These are phyloP conservation scores for Eulemur coronatus DNA, from an alignment of 2,797 vertebrate genomes.

Conservation along the genomic window DNA sequence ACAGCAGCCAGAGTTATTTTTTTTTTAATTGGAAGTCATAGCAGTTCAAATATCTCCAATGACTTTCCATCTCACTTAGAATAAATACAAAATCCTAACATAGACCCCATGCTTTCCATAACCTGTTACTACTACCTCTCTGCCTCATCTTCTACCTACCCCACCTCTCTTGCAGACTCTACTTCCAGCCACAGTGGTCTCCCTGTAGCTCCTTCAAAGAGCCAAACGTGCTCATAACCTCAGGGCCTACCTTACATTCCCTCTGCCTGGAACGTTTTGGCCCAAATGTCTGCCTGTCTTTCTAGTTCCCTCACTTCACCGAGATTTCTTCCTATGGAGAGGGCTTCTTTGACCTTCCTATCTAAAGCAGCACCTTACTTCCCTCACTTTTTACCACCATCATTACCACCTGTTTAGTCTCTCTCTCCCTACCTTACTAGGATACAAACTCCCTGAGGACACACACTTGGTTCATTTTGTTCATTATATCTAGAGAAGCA, in stretches of 20 bases:
- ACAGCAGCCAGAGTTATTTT: not conserved
- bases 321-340: not conserved
- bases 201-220: not conserved
- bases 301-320: not conserved
- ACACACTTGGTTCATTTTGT: not conserved
- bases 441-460: not conserved
- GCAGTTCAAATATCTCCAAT: constrained; percentile 31
- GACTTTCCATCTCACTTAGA: not conserved
- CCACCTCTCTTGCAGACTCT: not conserved
- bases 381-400: not conserved
- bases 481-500: not conserved
- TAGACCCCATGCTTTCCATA: not conserved
- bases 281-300: not conserved
- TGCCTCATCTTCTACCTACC: not conserved
- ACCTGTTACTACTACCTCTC: not conserved
- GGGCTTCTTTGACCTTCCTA: not conserved
- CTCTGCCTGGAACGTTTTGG: not conserved
- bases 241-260: not conserved
- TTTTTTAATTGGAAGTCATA: constrained; percentile 6
- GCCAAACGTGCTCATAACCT: not conserved
- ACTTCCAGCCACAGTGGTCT: not conserved
- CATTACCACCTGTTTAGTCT: not conserved
- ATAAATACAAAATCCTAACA: constrained; percentile 23
- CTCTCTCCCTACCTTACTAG: not conserved
- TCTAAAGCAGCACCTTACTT: not conserved